Percentiles rank a stretch among this genome's conserved stretches.
Conservation (phyloP, 1,140 invertebrate species). For the Tetranychus cinnabarinus region DNA sequence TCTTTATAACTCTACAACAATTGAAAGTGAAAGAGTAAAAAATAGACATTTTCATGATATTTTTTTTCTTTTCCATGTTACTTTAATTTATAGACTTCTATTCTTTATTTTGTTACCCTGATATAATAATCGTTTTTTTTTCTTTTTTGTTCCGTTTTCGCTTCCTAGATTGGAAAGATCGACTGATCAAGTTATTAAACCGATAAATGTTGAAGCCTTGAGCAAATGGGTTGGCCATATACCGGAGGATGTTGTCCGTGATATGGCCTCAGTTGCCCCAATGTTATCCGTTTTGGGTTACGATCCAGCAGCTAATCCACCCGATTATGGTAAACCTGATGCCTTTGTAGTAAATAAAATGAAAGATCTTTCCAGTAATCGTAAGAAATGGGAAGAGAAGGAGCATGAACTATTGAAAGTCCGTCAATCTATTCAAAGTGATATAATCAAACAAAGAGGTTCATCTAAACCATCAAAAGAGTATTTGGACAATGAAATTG, state of each 20-base stretch:
- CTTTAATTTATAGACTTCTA: no score
- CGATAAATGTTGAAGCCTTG: slow-evolving; percentile 84
- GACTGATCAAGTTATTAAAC: slow-evolving; percentile 95
- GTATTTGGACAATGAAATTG: neutral
- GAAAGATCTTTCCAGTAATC: slow-evolving; percentile 24
- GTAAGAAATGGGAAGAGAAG: slow-evolving; percentile 22
- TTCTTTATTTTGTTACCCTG: no score
- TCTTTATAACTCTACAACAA: no score
- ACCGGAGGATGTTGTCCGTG: slow-evolving; percentile 61
- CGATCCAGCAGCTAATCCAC: slow-evolving; percentile 77
- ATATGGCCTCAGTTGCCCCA: slow-evolving; percentile 73
- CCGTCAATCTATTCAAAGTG: slow-evolving; percentile 12
- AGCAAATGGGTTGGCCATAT: slow-evolving; percentile 87
- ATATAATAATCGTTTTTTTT: neutral
- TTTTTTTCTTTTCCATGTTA: no score
- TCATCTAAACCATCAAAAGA: neutral
- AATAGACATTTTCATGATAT: no score
- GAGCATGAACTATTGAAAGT: slow-evolving; percentile 18
- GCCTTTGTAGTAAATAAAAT: slow-evolving; percentile 59
- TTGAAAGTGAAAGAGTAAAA: no score
- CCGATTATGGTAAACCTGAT: slow-evolving; percentile 69
- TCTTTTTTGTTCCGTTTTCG: slow-evolving; percentile 8
- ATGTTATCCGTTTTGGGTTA: slow-evolving; percentile 74
- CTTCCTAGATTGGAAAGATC: slow-evolving; percentile 68
- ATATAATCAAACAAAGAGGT: slow-evolving; percentile 1